phyloP scores from a whole-genome alignment of 2,888 invertebrate species.

The Trachelus iudaicus region DNA sequence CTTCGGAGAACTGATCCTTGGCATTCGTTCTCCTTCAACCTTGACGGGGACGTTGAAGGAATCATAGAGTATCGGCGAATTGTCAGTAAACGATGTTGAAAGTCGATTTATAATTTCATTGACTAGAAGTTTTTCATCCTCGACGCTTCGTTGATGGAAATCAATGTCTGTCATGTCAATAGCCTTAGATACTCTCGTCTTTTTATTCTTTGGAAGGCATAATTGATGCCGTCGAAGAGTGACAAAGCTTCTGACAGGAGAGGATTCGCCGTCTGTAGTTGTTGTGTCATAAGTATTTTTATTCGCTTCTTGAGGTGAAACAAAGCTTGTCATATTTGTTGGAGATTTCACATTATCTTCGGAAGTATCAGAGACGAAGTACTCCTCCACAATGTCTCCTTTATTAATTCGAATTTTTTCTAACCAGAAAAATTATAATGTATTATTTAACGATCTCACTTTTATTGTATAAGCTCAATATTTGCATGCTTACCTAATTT shows the following conservation, averaged over 20 bases:
- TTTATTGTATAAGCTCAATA: constrained; percentile 26
- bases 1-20: constrained; percentile 16
- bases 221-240: constrained; percentile 16
- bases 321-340: neutral
- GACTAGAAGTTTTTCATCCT: constrained; percentile 44
- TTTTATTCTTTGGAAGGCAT: constrained; percentile 5
- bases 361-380: constrained; percentile 49
- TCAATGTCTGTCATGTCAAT: neutral
- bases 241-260: constrained; percentile 14
- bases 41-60: neutral
- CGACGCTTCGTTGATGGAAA: constrained; percentile 8
- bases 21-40: constrained; percentile 17
- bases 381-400: constrained; percentile 73
- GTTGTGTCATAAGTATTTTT: neutral
- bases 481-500: constrained; percentile 44
- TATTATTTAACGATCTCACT: constrained; percentile 25
- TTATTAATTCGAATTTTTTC: constrained; percentile 74
- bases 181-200: neutral
- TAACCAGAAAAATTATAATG: constrained; percentile 40
- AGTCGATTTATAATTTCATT: constrained; percentile 46
- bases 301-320: neutral
- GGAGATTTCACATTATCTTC: neutral
- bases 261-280: constrained; percentile 6
- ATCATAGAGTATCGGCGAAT: constrained; percentile 21
- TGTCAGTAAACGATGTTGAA: constrained; percentile 40